These are phyloP conservation scores for Bombylius discolor DNA, from an alignment of 2,888 invertebrate genomes.

Conservation along the genomic window DNA sequence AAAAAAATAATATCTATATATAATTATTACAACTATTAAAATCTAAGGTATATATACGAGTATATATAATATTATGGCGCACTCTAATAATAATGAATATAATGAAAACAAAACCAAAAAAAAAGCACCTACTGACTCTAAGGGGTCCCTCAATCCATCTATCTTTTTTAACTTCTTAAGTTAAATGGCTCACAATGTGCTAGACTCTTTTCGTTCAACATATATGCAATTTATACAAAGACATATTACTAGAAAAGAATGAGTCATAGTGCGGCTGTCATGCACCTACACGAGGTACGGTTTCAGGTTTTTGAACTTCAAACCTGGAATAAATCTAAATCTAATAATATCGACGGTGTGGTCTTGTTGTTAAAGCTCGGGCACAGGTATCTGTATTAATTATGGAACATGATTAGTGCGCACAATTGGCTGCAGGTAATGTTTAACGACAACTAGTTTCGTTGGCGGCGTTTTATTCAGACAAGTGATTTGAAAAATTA, in stretches of 20 bases:
- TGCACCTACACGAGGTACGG: constrained; percentile 13
- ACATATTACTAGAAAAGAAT: neutral
- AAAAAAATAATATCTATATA: too few species aligned
- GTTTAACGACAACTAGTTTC: constrained; percentile 11
- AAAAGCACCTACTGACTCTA: too few species aligned
- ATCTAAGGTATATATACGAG: too few species aligned
- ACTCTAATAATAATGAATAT: too few species aligned
- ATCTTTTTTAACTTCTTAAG: neutral
- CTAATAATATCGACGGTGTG: constrained; percentile 11
- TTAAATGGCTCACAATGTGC: neutral
- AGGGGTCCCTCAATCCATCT: neutral
- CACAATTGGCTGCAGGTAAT: constrained; percentile 12
- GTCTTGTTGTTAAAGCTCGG: constrained; percentile 6
- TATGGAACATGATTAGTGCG: constrained; percentile 15
- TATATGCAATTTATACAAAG: neutral
- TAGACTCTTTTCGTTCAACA: constrained; percentile 4
- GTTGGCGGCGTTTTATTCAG: constrained; percentile 10
- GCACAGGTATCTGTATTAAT: constrained; percentile 14
- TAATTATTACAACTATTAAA: too few species aligned
- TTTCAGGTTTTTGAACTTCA: constrained; percentile 17
- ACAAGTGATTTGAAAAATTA: neutral
- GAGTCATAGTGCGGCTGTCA: constrained; percentile 9
- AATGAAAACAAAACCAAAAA: too few species aligned
- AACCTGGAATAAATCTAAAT: constrained; percentile 12
- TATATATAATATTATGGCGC: too few species aligned